These are phyloP conservation scores for Parapristionchus giblindavisi DNA, from an alignment of 2,888 invertebrate species.

Conservation along the genomic window DNA sequence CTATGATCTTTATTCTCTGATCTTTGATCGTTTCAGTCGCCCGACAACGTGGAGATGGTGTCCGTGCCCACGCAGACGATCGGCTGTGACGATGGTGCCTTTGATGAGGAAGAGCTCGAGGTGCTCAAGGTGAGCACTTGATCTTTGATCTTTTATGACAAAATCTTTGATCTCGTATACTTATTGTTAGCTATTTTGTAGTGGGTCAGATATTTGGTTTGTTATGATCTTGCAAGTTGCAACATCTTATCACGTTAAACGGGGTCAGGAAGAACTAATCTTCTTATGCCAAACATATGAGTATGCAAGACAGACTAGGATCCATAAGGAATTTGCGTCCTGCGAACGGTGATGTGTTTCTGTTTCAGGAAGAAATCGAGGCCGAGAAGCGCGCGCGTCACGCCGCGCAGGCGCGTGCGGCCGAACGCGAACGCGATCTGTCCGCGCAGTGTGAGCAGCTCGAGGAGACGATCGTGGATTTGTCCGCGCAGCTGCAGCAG, in stretches of 20 bases:
- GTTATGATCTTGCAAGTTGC: too few species aligned
- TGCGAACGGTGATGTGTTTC: neutral
- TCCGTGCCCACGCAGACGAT: slow-evolving; percentile 13
- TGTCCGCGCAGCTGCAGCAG: slow-evolving; percentile 14
- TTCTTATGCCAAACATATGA: too few species aligned
- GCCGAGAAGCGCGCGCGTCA: slow-evolving; percentile 4
- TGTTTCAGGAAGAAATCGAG: slow-evolving; percentile 22
- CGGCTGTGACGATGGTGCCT: slow-evolving; percentile 2
- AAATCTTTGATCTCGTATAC: too few species aligned
- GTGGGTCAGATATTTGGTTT: too few species aligned
- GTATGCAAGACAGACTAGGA: too few species aligned
- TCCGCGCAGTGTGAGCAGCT: slow-evolving; percentile 19
- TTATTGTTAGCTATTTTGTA: too few species aligned
- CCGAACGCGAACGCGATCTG: neutral
- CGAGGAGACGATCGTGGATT: slow-evolving; percentile 33
- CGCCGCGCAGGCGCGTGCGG: neutral
- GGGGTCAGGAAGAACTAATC: too few species aligned
- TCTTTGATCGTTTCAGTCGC: too few species aligned
- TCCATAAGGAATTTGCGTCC: too few species aligned
- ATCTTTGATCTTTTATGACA: too few species aligned
- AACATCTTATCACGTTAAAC: too few species aligned
- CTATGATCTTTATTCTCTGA: too few species aligned
- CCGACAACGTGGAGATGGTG: neutral
- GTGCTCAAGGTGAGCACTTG: slow-evolving; percentile 10
- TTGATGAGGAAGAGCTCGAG: slow-evolving; percentile 20